Evolutionary conservation across 30 jellyfish, hydroid and myxozoan species (phyloP).

Genomic region (Chironex yamaguchii): DNA sequence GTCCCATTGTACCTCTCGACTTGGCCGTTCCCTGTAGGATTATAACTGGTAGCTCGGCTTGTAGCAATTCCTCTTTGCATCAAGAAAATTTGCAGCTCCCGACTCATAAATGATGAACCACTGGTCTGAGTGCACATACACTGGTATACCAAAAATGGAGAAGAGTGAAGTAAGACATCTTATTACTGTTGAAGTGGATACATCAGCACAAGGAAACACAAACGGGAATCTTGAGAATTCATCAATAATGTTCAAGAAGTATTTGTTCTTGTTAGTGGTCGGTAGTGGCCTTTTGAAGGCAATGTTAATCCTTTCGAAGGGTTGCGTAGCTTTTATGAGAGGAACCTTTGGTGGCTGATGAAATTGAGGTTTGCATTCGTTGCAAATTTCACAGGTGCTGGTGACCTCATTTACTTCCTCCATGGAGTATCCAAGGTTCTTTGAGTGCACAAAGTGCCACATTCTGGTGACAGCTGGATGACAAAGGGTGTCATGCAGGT

Average conservation of each 20-base stretch:
- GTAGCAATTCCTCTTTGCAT: neutral
- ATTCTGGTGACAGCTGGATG: conserved; percentile 56
- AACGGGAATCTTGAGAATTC: conserved; percentile 41
- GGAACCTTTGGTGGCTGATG: neutral
- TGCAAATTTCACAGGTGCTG: conserved; percentile 1
- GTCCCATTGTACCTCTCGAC: conserved; percentile 42
- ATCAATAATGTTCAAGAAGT: conserved; percentile 10
- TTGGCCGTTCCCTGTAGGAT: conserved; percentile 6
- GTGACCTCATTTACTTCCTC: conserved; percentile 3
- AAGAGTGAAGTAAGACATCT: conserved; percentile 7
- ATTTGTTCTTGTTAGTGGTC: conserved; percentile 10
- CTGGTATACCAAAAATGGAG: conserved; percentile 28
- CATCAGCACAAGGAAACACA: conserved; percentile 14
- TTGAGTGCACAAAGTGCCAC: conserved; percentile 16
- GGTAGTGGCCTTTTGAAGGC: conserved; percentile 28
- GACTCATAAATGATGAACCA: conserved; percentile 7
- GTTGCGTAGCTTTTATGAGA: conserved; percentile 14
- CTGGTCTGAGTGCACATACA: conserved; percentile 26
- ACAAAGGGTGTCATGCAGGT: conserved; percentile 4
- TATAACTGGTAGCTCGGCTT: conserved; percentile 15
- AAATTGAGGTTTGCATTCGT: conserved; percentile 26
- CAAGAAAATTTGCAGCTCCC: conserved; percentile 10
- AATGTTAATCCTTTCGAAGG: conserved; percentile 25
- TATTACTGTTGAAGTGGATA: conserved; percentile 11
- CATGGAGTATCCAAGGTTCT: neutral